Evolutionary conservation across 2,113 vertebrate species (phyloP).

Genomic region (Apistogramma diplotaenia): DNA sequence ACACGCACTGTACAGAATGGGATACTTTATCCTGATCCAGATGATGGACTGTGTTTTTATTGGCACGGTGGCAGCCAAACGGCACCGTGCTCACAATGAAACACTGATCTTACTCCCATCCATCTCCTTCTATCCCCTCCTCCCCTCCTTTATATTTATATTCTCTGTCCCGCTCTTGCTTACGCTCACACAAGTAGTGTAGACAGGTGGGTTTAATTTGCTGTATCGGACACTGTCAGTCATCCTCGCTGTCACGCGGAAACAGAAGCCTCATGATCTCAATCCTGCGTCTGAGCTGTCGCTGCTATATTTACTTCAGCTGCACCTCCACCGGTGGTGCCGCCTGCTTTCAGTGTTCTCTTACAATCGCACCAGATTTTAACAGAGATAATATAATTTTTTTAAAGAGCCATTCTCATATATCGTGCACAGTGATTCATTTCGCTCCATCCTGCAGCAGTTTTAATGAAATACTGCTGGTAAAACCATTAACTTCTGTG

Average conservation of each 20-base stretch:
- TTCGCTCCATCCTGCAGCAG: not conserved
- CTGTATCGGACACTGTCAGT: constrained; percentile 55
- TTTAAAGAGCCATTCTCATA: not conserved
- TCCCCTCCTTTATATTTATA: not conserved
- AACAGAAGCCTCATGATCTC: constrained; percentile 64
- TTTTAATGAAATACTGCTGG: constrained; percentile 11
- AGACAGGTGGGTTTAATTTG: constrained; percentile 66
- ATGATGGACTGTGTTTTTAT: constrained; percentile 65
- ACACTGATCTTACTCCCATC: constrained; percentile 42
- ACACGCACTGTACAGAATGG: not conserved
- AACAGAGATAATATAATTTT: constrained; percentile 8
- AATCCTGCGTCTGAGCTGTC: constrained; percentile 45
- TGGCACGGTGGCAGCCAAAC: constrained; percentile 53
- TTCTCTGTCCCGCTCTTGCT: not conserved
- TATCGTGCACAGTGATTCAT: not conserved
- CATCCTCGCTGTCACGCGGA: constrained; percentile 54
- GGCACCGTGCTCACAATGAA: constrained; percentile 49
- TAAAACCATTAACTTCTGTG: constrained; percentile 20
- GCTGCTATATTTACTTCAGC: constrained; percentile 48
- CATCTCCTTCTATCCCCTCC: constrained; percentile 3
- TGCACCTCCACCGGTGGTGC: not conserved
- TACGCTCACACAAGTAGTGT: not conserved
- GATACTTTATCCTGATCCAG: constrained; percentile 43
- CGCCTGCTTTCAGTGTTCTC: constrained; percentile 30
- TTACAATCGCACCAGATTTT: constrained; percentile 21